Evolutionary conservation across 1,140 invertebrate genomes (phyloP), one percentile per base, ranked within the genome.

Genomic region (Brachionus koreanus): DNA sequence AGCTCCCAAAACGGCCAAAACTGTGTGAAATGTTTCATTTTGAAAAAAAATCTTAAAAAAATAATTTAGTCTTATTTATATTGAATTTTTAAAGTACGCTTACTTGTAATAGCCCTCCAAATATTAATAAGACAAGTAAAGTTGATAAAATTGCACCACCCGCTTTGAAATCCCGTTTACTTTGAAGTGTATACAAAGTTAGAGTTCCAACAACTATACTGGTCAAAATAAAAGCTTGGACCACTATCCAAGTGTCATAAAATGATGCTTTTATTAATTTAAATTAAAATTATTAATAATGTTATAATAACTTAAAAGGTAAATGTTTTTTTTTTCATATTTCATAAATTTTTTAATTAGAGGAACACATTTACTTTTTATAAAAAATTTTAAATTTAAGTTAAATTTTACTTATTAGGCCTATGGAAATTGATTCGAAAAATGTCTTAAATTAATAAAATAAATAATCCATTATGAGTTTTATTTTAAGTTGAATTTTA

Each of bases 101-200:
- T 3, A 89, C 88, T 85, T 89, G 88, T 19, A 89, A 82, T 6
- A 94, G 85, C 33, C 92, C 91, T n/a, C 91, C 92, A 7, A 93
- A 86, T 23, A 94, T 90, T 16, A 94, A 87, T 46, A 93, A 90
- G 84, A 90, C 91, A 1, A 94, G 87, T 12, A 91, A 91, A 63
- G 92, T 91, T 85, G 93, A 92, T 72, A 94, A 88, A 92, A 91
- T 91, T 86, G 92, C 92, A 86, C 92, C 91, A 86, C 92, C 88
- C 72, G 91, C 91, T 9, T 93, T 93, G 88, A 94, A 94, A 86
- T 95, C 93, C 83, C 90, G 90, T 87, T 94, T 94, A 25, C 92
- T 92, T 89, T 95, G 93, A 79, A 94, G 91, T 1, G 93, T 94
- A 86, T 92, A 95, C 5, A 91, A 85, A 0, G 93, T 94, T 49